Base-by-base conservation (phyloP, 2,888 invertebrate genomes). In the Cerastoderma edule region DNA sequence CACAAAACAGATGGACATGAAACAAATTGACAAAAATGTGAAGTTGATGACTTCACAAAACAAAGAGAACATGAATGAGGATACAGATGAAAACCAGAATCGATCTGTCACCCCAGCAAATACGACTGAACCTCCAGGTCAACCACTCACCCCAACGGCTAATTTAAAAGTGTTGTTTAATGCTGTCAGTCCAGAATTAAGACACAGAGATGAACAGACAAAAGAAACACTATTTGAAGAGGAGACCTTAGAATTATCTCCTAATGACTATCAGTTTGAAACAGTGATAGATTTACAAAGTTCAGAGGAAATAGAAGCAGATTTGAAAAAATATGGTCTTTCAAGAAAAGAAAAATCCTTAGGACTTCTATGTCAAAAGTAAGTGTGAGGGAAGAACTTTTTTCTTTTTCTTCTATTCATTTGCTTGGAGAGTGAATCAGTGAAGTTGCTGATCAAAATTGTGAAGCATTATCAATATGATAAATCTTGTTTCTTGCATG, bases 141-240 rank as follows among this genome's bases (percentile, higher is more conserved):
- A 84, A 57, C 93, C 93, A 85, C 94, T 95, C 24, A 95, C 95
- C 27, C 95, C 95, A 28, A 95, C 94, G 72, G 95, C 95, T 81
- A 95, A 95, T 92, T 93, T 95, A 63, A 95, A 95, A 92, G 92
- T 95, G 85, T 92, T 95, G 78, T 95, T 95, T 8, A 95, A 94
- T 93, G 95, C 95, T 69, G 95, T 95, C 94, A 89, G 91, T 85
- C 92, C 92, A 35, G 92, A 92, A 75, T 88, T 92, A 16, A 74
- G 91, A 44, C 85, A 89, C 57, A 81, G 86, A 63, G 84, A 85
- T 50, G 78, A 80, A 33, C 79, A 78, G 44, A 83, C 82, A 67
- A 76, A 70, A 60, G 73, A 72, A 32, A 68, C 64, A n/a, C 76
- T 78, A 39, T 78, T 78, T 53, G 80, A 79, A 53, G 81, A 81